Conservation (phyloP, 2,888 invertebrate species). For the Melangyna quadrimaculata region DNA sequence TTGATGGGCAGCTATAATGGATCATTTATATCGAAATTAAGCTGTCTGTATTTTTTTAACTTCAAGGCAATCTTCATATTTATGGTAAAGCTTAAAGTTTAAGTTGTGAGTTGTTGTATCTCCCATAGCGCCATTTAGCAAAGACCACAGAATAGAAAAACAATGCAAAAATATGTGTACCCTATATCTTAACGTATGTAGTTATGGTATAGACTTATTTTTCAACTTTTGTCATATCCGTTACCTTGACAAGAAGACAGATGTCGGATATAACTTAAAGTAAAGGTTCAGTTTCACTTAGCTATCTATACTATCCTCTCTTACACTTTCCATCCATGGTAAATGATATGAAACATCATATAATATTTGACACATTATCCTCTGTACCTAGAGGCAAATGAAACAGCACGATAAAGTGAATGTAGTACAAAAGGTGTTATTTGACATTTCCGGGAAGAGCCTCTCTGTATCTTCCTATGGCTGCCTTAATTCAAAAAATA, state of each 20-base stretch:
- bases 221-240: neutral
- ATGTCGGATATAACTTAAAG: neutral
- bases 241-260: constrained; percentile 10
- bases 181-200: too few species aligned
- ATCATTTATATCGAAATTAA: too few species aligned
- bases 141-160: too few species aligned
- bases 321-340: neutral
- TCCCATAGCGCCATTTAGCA: too few species aligned
- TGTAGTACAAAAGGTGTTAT: constrained; percentile 42
- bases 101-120: too few species aligned
- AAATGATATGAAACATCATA: constrained; percentile 40
- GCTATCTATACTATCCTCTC: neutral
- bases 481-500: neutral
- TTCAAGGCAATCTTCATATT: too few species aligned
- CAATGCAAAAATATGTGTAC: too few species aligned
- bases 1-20: too few species aligned
- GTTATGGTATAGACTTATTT: too few species aligned
- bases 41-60: too few species aligned
- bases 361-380: constrained; percentile 34
- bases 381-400: neutral
- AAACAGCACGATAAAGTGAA: neutral
- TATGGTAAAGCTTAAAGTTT: too few species aligned
- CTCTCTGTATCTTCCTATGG: neutral
- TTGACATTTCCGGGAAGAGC: constrained; percentile 40
- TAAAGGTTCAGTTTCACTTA: neutral